Percentiles rank a stretch among this genome's conserved stretches.
These are phyloP conservation scores for Latheticus oryzae DNA, from an alignment of 2,888 invertebrate genomes.

Conservation along the genomic window DNA sequence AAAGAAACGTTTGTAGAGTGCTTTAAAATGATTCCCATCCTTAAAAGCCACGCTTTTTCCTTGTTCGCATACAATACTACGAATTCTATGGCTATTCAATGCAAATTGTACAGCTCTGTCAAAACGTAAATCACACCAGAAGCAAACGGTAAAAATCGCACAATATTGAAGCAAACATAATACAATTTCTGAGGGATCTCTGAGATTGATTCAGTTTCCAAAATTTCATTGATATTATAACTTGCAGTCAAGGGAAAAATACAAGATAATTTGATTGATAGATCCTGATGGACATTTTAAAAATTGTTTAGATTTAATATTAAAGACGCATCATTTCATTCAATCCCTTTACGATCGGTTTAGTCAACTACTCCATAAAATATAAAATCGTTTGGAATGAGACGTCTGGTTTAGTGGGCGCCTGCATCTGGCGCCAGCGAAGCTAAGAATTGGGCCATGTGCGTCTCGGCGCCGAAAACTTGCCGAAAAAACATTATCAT, in stretches of 20 bases:
- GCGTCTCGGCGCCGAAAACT: constrained; percentile 51
- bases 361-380: constrained; percentile 23
- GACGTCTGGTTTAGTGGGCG: constrained; percentile 26
- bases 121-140: constrained; percentile 39
- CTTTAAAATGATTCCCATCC: constrained; percentile 59
- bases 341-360: constrained; percentile 13
- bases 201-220: constrained; percentile 12
- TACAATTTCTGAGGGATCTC: constrained; percentile 25
- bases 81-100: constrained; percentile 59
- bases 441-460: constrained; percentile 24
- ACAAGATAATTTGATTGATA: constrained; percentile 3
- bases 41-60: constrained; percentile 63
- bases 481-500: constrained; percentile 40
- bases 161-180: constrained; percentile 27
- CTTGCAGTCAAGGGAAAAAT: constrained; percentile 5
- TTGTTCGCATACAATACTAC: constrained; percentile 59
- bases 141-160: constrained; percentile 4
- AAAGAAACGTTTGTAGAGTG: constrained; percentile 59
- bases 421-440: constrained; percentile 30
- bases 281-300: constrained; percentile 4
- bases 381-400: constrained; percentile 17
- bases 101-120: constrained; percentile 57
- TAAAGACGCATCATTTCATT: constrained; percentile 15
- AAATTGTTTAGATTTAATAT: constrained; percentile 10
- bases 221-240: constrained; percentile 12